Conservation (phyloP, 1,140 invertebrate genomes). For the Cryptotermes secundus region DNA sequence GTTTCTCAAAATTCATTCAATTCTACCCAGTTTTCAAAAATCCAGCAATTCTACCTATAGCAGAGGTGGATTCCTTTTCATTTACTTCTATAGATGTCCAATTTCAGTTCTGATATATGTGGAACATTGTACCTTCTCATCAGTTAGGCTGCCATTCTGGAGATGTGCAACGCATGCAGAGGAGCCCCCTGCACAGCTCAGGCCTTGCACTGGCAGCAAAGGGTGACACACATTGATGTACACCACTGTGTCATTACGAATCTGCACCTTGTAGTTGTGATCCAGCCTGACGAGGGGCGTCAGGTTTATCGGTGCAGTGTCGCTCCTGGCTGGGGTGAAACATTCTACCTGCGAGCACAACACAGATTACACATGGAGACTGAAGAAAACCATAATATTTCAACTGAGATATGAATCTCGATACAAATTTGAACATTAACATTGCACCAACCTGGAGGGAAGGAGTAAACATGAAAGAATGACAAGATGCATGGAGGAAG, state of each 20-base stretch:
- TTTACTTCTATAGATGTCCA: no score
- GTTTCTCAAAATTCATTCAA: no score
- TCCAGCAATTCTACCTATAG: no score
- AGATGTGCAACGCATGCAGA: slow-evolving; percentile 27
- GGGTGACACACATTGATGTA: slow-evolving; percentile 34
- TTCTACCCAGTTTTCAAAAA: no score
- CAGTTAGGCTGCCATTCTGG: background rate
- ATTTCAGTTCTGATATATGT: no score
- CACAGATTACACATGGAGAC: background rate
- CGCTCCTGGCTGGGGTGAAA: background rate
- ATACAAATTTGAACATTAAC: background rate
- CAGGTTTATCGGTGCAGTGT: background rate
- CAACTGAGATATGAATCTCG: background rate
- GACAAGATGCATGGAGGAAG: no score
- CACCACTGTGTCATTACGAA: background rate
- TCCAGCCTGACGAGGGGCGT: slow-evolving; percentile 18
- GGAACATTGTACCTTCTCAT: slow-evolving; percentile 12
- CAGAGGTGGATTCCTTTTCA: no score
- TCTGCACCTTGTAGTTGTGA: slow-evolving; percentile 22
- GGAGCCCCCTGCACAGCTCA: slow-evolving; percentile 29
- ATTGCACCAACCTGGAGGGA: background rate
- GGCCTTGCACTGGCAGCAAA: background rate
- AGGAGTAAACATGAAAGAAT: no score
- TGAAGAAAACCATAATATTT: background rate
- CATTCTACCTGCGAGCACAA: background rate